Evolutionary conservation across 2,888 invertebrate genomes (phyloP).

Genomic region (Plebejus melissa): DNA sequence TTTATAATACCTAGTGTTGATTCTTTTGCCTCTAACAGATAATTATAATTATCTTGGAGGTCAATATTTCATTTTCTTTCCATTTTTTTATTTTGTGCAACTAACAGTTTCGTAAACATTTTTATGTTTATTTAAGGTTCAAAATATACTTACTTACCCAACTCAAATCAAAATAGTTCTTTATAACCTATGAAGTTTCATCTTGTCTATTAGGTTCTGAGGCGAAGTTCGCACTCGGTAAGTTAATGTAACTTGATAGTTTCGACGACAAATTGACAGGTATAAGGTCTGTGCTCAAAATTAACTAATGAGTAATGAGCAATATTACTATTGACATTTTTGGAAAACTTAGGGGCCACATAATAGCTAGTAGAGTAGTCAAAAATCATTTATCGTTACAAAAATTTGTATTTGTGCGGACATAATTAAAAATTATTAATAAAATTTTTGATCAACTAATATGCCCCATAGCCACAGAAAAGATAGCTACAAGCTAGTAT

Average conservation of each 20-base stretch:
- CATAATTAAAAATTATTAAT: too few relatives aligned
- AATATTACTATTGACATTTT: not conserved
- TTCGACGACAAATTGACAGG: not conserved
- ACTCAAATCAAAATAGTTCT: constrained; percentile 3
- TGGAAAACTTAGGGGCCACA: not conserved
- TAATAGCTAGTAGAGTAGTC: too few relatives aligned
- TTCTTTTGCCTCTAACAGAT: too few relatives aligned
- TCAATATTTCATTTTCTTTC: too few relatives aligned
- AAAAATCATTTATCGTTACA: too few relatives aligned
- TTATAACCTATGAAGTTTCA: constrained; percentile 10
- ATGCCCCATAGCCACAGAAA: too few relatives aligned
- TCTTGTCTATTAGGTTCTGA: constrained; percentile 5
- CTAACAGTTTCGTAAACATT: not conserved
- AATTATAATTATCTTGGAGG: too few relatives aligned
- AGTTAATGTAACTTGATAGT: constrained; percentile 14
- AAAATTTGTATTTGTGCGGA: too few relatives aligned
- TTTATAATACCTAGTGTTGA: too few relatives aligned
- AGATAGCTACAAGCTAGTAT: too few relatives aligned
- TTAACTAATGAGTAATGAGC: constrained; percentile 3
- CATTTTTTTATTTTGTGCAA: too few relatives aligned
- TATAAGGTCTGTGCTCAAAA: constrained; percentile 5
- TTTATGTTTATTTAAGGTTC: not conserved
- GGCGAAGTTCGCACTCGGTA: not conserved
- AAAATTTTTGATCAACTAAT: too few relatives aligned
- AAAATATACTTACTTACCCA: not conserved